Evolutionary conservation across 2,888 invertebrate species (phyloP), one percentile per base, ranked within the genome.

Genomic region (Lapara coniferarum): DNA sequence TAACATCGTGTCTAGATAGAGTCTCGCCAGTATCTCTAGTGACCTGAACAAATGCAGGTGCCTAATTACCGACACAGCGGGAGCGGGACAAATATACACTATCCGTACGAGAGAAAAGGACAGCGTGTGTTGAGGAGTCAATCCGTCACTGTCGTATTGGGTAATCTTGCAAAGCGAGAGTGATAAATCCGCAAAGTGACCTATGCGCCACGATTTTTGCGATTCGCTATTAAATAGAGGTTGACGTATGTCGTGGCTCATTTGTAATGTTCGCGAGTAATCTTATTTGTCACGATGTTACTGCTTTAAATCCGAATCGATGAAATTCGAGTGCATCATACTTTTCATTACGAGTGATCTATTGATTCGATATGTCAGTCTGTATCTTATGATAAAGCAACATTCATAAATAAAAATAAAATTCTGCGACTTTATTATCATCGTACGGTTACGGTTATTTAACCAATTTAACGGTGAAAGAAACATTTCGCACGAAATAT

Each of bases 1-100:
- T 92, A 91, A 84, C 88, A 85, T 77, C 79, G 80, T 80, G 87
- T 87, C 90, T 87, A 90, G 91, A 91, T 92, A 90, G 82, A 86
- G 87, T 88, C 87, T 78, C 81, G 77, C 77, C 78, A 84, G 86
- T 89, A 89, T 86, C 88, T 86, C 83, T 78, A 77, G 83, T 86
- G 87, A 88, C 89, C 89, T 86, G 86, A 88, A 89, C 88, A 89
- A 91, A 92, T 92, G 90, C 91, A 91, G 90, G 91, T 90, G 86
- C 82, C 88, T 92, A 92, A 92, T 92, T 92, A 90, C 87, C 82
- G 72, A 76, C 75, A 71, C 63, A 68, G 85, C 69, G 74, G 25
- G 81, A 89, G 72, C 66, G 83, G 78, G 86, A 86, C 51, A 73
- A 72, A 68, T 57, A 76, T 81, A 84, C 59, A 67, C 10, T 55